A percentile compares a stretch with the other conserved stretches of the same genome.
These are phyloP conservation scores for Bombus haemorrhoidalis DNA, from an alignment of 1,140 invertebrate species.

Conservation along the genomic window DNA sequence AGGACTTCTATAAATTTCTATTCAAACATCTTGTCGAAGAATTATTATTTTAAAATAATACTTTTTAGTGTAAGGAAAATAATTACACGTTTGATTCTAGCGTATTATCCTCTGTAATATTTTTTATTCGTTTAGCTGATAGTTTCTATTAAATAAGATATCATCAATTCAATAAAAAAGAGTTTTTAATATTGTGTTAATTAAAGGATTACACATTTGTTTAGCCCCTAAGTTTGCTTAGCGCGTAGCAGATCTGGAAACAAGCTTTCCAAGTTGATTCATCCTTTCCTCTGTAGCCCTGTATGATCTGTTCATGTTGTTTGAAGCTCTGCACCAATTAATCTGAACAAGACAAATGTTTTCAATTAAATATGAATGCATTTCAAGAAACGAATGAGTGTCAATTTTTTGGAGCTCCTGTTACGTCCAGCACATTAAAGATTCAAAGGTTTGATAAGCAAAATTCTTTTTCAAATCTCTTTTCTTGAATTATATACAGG, in stretches of 20 bases:
- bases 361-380: background rate
- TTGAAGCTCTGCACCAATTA: conserved; percentile 41
- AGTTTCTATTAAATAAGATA: background rate
- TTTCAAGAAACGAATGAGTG: background rate
- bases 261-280: conserved; percentile 37
- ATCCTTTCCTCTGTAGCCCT: conserved; percentile 19
- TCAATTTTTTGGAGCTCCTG: background rate
- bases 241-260: conserved; percentile 13
- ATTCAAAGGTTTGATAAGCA: conserved; percentile 13
- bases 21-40: background rate
- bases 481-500: background rate
- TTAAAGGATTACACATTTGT: conserved; percentile 21
- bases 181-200: background rate
- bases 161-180: background rate
- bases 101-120: background rate
- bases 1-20: background rate
- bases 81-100: background rate
- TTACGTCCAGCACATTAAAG: background rate
- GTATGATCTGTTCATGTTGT: background rate
- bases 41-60: background rate
- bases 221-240: conserved; percentile 34
- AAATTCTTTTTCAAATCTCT: background rate
- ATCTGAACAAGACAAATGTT: conserved; percentile 6
- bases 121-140: background rate
- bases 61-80: background rate